Conservation (phyloP, 2,888 invertebrate species). For the Notodonta ziczac region DNA sequence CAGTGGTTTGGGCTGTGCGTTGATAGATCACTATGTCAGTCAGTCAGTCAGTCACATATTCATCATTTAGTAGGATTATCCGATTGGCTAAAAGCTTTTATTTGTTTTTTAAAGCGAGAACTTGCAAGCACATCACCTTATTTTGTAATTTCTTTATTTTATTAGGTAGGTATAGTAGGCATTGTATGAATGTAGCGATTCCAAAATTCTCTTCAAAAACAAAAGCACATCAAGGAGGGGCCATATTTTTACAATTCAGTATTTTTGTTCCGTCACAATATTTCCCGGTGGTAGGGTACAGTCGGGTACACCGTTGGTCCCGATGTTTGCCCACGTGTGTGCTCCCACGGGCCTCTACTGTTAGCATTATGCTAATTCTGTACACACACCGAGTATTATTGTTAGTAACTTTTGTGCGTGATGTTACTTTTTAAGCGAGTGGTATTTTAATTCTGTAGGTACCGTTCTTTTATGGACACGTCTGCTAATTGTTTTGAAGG, state of each 20-base stretch:
- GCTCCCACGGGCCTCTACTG: constrained; percentile 65
- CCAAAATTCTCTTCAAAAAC: constrained; percentile 28
- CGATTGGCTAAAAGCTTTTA: no score
- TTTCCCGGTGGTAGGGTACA: constrained; percentile 41
- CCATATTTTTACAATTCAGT: constrained; percentile 31
- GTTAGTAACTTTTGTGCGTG: constrained; percentile 59
- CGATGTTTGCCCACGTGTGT: constrained; percentile 73
- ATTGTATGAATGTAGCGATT: not conserved
- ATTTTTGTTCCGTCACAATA: constrained; percentile 39
- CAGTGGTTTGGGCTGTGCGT: no score
- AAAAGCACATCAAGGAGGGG: constrained; percentile 34
- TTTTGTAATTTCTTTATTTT: no score
- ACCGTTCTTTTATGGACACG: constrained; percentile 28
- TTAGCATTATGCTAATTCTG: constrained; percentile 77
- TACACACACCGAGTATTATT: constrained; percentile 64
- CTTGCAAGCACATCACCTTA: no score
- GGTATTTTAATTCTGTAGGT: constrained; percentile 32
- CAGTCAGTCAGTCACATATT: no score
- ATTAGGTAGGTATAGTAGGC: no score
- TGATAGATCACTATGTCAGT: no score
- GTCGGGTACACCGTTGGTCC: constrained; percentile 38
- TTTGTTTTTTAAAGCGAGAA: no score
- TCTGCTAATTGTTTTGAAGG: constrained; percentile 25
- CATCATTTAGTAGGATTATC: no score
- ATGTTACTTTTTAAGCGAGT: constrained; percentile 41